Evolutionary conservation across 2,888 invertebrate genomes (phyloP).

Genomic region (Odontomyia ornata): DNA sequence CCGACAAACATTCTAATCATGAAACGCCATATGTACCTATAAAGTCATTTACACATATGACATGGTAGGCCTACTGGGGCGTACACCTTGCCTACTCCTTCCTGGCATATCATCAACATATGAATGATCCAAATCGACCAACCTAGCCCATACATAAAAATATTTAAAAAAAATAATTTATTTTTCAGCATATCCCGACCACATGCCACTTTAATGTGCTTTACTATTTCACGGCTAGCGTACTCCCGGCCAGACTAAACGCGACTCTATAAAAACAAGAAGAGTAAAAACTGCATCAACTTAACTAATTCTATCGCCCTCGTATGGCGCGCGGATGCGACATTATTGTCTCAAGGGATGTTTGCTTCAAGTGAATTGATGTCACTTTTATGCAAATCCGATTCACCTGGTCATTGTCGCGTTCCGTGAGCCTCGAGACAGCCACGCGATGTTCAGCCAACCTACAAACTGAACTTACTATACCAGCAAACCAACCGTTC

Average conservation of each 20-base stretch:
- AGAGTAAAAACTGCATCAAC: neutral
- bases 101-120: neutral
- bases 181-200: neutral
- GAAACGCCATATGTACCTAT: neutral
- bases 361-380: slow-evolving; percentile 15
- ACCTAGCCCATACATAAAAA: neutral
- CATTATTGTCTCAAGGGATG: slow-evolving; percentile 16
- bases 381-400: slow-evolving; percentile 41
- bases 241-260: neutral
- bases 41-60: slow-evolving; percentile 26
- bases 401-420: slow-evolving; percentile 27
- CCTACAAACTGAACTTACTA: too few species aligned
- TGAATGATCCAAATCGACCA: neutral
- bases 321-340: neutral
- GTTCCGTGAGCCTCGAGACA: neutral
- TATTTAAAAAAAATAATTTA: neutral
- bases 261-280: neutral
- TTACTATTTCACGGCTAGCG: neutral
- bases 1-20: neutral
- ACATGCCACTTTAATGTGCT: neutral
- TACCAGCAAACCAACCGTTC: neutral
- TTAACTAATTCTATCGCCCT: neutral
- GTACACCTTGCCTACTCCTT: neutral
- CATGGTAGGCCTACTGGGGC: slow-evolving; percentile 11
- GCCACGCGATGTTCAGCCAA: slow-evolving; percentile 1